A percentile compares a stretch with the other conserved stretches of the same genome.
Conservation (phyloP, 2,888 invertebrate genomes). For the Heliothis peltigera region DNA sequence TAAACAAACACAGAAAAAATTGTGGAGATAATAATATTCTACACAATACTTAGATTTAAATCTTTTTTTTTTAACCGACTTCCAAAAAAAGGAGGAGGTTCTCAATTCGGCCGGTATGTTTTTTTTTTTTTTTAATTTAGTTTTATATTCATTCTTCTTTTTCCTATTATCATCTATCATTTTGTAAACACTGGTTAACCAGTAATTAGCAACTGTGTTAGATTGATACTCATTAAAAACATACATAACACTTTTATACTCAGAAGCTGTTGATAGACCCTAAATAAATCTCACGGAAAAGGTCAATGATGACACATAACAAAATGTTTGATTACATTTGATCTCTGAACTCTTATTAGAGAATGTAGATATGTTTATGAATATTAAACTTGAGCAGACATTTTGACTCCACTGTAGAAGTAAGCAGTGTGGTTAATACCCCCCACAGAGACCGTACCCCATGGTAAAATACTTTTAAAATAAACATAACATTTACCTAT, state of each 20-base stretch:
- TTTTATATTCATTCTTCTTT: too few relatives aligned
- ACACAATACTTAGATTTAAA: conserved; percentile 1
- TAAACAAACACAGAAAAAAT: not conserved
- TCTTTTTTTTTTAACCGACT: too few relatives aligned
- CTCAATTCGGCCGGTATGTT: too few relatives aligned
- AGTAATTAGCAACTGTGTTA: too few relatives aligned
- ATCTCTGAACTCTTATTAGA: conserved; percentile 43
- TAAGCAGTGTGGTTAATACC: conserved; percentile 21
- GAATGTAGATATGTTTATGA: not conserved
- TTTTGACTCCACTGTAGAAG: conserved; percentile 18
- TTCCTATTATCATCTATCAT: too few relatives aligned
- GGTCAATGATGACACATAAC: conserved; percentile 22
- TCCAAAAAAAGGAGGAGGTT: too few relatives aligned
- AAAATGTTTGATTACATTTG: conserved; percentile 31
- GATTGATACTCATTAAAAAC: too few relatives aligned
- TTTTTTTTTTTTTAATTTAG: too few relatives aligned
- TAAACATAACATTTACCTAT: conserved; percentile 3
- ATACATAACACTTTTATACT: too few relatives aligned
- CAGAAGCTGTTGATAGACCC: too few relatives aligned
- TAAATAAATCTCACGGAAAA: conserved; percentile 5
- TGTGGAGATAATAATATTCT: not conserved
- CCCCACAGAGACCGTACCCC: conserved; percentile 46
- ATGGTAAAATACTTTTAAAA: conserved; percentile 1
- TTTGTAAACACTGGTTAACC: too few relatives aligned
- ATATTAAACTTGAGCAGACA: not conserved